A percentile compares a stretch with the other conserved stretches of the same genome.
These are phyloP conservation scores for Lottia scabra DNA, from an alignment of 2,888 invertebrate species.

Conservation along the genomic window DNA sequence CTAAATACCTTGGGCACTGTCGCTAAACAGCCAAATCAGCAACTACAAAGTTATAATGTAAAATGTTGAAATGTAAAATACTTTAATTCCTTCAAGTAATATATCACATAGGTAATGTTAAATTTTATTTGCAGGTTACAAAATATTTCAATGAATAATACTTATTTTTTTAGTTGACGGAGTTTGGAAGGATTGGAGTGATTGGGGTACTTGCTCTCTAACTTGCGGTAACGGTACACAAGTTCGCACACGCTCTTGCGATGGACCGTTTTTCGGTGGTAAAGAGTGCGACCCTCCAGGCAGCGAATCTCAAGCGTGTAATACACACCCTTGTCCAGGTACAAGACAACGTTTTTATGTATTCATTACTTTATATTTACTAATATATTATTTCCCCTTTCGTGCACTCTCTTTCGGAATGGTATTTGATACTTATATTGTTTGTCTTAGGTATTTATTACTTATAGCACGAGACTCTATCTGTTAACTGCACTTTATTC, in stretches of 20 bases:
- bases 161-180: conserved; percentile 43
- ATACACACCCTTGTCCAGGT: conserved; percentile 56
- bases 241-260: conserved; percentile 47
- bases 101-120: background rate
- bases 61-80: too few species aligned
- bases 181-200: conserved; percentile 48
- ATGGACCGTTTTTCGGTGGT: conserved; percentile 47
- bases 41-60: too few species aligned
- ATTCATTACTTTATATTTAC: too few species aligned
- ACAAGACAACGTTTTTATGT: background rate
- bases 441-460: too few species aligned
- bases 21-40: too few species aligned
- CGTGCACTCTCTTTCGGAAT: too few species aligned
- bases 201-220: conserved; percentile 52
- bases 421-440: too few species aligned
- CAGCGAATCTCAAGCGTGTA: conserved; percentile 45
- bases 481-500: too few species aligned
- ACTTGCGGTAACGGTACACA: conserved; percentile 56
- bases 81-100: background rate
- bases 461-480: too few species aligned
- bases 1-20: too few species aligned
- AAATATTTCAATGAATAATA: background rate
- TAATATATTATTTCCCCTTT: too few species aligned
- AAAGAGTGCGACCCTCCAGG: conserved; percentile 41
- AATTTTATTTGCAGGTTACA: too few species aligned